Evolutionary conservation across 2,113 vertebrate species (phyloP), one percentile per base, ranked within the genome.

Genomic region (Fulmarus glacialis): DNA sequence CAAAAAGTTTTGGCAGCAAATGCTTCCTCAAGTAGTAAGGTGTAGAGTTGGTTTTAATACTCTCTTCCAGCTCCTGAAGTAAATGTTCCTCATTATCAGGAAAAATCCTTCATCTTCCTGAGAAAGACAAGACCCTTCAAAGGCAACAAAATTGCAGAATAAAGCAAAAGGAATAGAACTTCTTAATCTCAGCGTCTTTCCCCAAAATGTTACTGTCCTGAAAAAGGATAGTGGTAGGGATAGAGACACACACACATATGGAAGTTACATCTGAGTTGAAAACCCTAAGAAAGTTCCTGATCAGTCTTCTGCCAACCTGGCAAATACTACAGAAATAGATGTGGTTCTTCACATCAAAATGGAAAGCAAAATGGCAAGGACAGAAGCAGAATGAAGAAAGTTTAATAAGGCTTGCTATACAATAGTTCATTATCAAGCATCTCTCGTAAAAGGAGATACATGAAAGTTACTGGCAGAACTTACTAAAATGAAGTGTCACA

Each of bases 161-260:
- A 83, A 67, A 62, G 47, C 30, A 60, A 71, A 78, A 94, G 30
- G 53, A 67, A 50, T 20, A 2, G 3, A 82, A 87, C 11, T 42
- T 9, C n/a, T 58, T 77, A 34, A 34, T 34, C 27, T 72, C 27
- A 30, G 52, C 6, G 0, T 43, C 59, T 55, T 66, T 38, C 42
- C 20, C 29, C 21, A 67, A 55, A 71, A 71, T 2, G 2, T 59
- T 36, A 58, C 34, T 59, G 12, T 15, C 43, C 52, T 60, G 32
- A 22, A 72, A 81, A 40, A 78, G 34, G 19, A 40, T 2, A 24
- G 19, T 12, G 21, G 47, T 55, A 82, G 9, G 19, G 18, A 73
- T 3, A 52, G 32, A 60, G 34, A 75, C 1, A 80, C 23, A 40
- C 0, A 1, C 27, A 50, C 16, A 74, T 29, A 34, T 0, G 0